Evolutionary conservation across 2,797 vertebrate genomes (phyloP).

Genomic region (Pteropus rufus): DNA sequence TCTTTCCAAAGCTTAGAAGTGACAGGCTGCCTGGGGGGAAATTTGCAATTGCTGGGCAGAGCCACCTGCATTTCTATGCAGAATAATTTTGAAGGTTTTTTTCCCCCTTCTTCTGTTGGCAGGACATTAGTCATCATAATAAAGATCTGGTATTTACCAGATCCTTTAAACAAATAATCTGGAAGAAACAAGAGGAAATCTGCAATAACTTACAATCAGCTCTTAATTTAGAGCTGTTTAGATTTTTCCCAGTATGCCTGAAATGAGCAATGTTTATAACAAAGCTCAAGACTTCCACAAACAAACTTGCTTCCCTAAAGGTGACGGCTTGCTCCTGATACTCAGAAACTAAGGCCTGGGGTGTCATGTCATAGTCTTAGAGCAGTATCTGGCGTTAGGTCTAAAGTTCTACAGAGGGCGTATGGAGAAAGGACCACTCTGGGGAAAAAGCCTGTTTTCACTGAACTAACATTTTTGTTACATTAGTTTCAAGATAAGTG

Average conservation of each 20-base stretch:
- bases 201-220: constrained; percentile 71
- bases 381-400: neutral
- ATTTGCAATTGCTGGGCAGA: constrained; percentile 22
- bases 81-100: constrained; percentile 64
- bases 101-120: constrained; percentile 50
- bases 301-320: constrained; percentile 18
- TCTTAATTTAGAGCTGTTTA: constrained; percentile 52
- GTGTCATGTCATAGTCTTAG: neutral
- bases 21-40: constrained; percentile 56
- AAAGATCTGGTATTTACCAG: constrained; percentile 77
- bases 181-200: constrained; percentile 72
- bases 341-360: neutral
- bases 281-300: constrained; percentile 46
- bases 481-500: neutral
- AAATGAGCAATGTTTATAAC: constrained; percentile 52
- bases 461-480: neutral
- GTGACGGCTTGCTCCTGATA: constrained; percentile 3
- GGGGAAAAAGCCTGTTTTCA: neutral
- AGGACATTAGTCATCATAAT: constrained; percentile 73
- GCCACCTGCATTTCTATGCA: constrained; percentile 77
- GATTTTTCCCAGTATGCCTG: constrained; percentile 53
- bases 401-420: neutral
- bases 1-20: constrained; percentile 76
- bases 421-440: neutral
- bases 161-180: constrained; percentile 80